phyloP scores from a whole-genome alignment of 2,888 invertebrate species.

The Drosophila anceps region DNA sequence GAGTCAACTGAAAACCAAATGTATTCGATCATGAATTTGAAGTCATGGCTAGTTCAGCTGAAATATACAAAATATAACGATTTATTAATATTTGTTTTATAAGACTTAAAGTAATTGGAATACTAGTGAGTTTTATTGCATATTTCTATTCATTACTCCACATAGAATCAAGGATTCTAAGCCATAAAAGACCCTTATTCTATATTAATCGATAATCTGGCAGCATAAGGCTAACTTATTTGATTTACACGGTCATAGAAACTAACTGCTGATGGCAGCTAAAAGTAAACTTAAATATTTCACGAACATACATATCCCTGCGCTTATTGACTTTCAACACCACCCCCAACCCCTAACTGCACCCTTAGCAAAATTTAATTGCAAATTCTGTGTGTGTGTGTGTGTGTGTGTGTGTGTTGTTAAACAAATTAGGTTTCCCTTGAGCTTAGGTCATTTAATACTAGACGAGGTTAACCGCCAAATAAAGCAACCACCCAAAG shows the following conservation, averaged over 20 bases:
- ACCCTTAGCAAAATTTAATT: constrained; percentile 68
- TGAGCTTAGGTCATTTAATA: constrained; percentile 54
- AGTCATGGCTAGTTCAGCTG: neutral
- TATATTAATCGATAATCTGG: neutral
- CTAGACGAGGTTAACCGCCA: constrained; percentile 60
- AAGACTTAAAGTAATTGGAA: neutral
- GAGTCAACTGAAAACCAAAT: neutral
- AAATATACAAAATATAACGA: neutral
- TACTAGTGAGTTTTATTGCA: neutral
- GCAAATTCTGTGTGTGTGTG: constrained; percentile 32
- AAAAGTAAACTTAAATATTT: constrained; percentile 3
- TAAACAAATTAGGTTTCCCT: constrained; percentile 73
- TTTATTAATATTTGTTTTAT: neutral
- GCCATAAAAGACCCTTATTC: neutral
- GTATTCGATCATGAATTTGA: neutral
- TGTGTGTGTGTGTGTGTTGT: constrained; percentile 26
- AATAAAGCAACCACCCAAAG: constrained; percentile 38
- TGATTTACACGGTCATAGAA: neutral
- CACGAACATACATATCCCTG: constrained; percentile 2
- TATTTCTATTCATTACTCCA: neutral
- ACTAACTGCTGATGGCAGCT: constrained; percentile 1
- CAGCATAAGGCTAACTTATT: neutral
- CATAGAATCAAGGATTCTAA: neutral
- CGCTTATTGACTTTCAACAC: constrained; percentile 19
- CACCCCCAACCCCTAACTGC: constrained; percentile 21